Conservation (phyloP, 2,113 vertebrate species). For the Aphelocoma coerulescens region DNA sequence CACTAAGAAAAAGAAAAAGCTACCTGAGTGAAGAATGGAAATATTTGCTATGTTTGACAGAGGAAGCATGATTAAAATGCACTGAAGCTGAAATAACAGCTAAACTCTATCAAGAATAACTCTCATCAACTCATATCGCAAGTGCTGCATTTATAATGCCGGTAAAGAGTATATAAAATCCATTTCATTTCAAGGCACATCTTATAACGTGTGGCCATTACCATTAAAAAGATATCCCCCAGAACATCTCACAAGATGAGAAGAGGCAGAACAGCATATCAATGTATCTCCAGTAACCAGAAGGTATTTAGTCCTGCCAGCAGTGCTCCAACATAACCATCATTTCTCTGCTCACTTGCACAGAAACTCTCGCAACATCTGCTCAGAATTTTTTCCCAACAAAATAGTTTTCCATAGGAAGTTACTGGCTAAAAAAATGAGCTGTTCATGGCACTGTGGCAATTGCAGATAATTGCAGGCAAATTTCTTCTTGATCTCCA, state of each 20-base stretch:
- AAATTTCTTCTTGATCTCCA: background rate
- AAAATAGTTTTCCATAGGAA: background rate
- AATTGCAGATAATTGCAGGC: background rate
- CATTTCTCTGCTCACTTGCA: background rate
- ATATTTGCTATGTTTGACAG: conserved; percentile 18
- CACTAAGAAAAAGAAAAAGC: conserved; percentile 5
- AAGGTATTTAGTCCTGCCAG: background rate
- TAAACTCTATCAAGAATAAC: conserved; percentile 26
- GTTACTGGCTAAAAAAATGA: background rate
- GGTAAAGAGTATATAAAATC: conserved; percentile 19
- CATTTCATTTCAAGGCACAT: conserved; percentile 21
- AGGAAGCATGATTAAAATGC: conserved; percentile 68
- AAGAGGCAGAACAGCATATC: background rate
- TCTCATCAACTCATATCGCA: background rate
- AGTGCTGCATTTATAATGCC: conserved; percentile 23
- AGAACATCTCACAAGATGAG: background rate
- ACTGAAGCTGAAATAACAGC: conserved; percentile 62
- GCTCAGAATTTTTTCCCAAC: background rate
- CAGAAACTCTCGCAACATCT: background rate
- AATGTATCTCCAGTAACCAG: background rate
- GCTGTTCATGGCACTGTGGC: background rate
- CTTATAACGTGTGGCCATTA: background rate
- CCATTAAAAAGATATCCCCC: conserved; percentile 17
- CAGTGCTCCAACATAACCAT: background rate
- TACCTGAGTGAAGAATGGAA: conserved; percentile 42